Percentiles rank a stretch among this genome's conserved stretches.
phyloP scores from a whole-genome alignment of 2,888 invertebrate genomes.

The Lithosia quadra region DNA sequence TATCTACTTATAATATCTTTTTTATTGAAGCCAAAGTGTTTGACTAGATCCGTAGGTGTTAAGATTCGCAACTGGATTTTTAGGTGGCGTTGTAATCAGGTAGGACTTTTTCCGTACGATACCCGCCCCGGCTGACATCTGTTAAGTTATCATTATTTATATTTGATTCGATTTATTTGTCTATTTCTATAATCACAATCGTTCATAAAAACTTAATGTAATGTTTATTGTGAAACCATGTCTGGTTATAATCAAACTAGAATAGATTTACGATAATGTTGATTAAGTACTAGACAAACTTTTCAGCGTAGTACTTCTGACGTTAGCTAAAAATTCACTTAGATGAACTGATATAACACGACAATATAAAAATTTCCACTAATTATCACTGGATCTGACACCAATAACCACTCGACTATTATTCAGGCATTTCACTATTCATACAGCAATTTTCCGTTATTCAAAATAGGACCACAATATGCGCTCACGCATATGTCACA shows the following conservation, averaged over 20 bases:
- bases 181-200: background rate
- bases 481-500: slow-evolving; percentile 65
- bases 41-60: background rate
- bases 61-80: no score
- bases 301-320: background rate
- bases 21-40: background rate
- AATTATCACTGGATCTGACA: slow-evolving; percentile 53
- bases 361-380: slow-evolving; percentile 24
- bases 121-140: background rate
- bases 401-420: slow-evolving; percentile 54
- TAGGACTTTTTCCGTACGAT: background rate
- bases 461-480: slow-evolving; percentile 45
- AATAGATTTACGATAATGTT: background rate
- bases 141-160: background rate
- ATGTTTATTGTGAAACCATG: background rate
- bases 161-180: background rate
- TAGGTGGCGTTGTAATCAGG: background rate
- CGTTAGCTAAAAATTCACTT: background rate
- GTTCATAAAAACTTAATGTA: background rate
- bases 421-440: slow-evolving; percentile 54
- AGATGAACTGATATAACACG: slow-evolving; percentile 10
- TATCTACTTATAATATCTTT: background rate
- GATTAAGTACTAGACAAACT: background rate
- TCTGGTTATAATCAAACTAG: background rate
- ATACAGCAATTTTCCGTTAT: slow-evolving; percentile 66